Percentiles rank a stretch among this genome's conserved stretches.
Evolutionary conservation across 2,888 invertebrate genomes (phyloP).

Genomic region (Andrena fulva): DNA sequence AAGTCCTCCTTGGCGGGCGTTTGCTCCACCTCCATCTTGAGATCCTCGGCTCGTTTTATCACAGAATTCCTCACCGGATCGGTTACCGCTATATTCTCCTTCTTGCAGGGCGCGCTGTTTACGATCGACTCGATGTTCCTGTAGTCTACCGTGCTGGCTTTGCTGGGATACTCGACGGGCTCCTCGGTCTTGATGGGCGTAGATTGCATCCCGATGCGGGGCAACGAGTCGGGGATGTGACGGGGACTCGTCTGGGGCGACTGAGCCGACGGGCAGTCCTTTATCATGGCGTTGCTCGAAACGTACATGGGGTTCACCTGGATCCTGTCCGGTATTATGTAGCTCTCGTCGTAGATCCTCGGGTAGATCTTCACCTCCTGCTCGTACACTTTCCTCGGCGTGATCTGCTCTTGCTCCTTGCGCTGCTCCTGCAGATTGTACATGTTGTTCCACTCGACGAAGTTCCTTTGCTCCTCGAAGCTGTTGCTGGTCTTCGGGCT

Average conservation of each 20-base stretch:
- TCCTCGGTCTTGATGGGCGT: constrained; percentile 83
- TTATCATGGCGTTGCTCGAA: constrained; percentile 44
- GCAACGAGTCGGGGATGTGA: constrained; percentile 69
- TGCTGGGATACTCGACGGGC: constrained; percentile 55
- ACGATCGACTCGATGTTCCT: constrained; percentile 83
- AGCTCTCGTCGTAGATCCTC: constrained; percentile 78
- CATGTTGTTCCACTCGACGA: constrained; percentile 83
- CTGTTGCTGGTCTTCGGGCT: constrained; percentile 81
- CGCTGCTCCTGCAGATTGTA: constrained; percentile 79
- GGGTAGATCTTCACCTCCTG: constrained; percentile 74
- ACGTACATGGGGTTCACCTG: constrained; percentile 70
- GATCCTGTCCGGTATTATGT: constrained; percentile 78
- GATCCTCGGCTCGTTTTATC: constrained; percentile 80
- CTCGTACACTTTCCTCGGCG: constrained; percentile 75
- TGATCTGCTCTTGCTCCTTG: constrained; percentile 72
- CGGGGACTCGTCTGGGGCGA: constrained; percentile 77
- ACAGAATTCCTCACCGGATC: constrained; percentile 81
- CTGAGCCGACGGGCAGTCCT: constrained; percentile 56
- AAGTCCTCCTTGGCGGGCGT: constrained; percentile 54
- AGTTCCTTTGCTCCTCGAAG: constrained; percentile 82
- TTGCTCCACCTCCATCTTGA: constrained; percentile 78
- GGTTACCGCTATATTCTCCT: constrained; percentile 66
- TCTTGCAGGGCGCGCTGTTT: constrained; percentile 80
- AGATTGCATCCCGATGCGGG: constrained; percentile 81
- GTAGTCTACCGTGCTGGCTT: constrained; percentile 79